These are phyloP conservation scores for Himalopsyche japonica DNA, from an alignment of 2,888 invertebrate species.

Conservation along the genomic window DNA sequence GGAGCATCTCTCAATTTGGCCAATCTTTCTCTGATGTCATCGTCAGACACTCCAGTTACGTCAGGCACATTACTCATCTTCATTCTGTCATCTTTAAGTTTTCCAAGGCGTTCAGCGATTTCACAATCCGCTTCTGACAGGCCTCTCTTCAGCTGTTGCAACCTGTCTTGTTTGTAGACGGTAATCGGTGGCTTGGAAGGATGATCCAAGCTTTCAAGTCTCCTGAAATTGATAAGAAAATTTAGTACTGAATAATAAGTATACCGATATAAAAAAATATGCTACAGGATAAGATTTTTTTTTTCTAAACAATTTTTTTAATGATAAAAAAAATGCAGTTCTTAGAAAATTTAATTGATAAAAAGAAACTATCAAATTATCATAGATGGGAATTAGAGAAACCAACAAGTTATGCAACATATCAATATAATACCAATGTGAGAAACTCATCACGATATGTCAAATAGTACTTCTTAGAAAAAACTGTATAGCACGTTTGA, in stretches of 20 bases:
- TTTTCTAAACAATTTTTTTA: too few relatives aligned
- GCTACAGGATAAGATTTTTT: too few relatives aligned
- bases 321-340: too few relatives aligned
- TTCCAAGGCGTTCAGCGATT: slow-evolving; percentile 68
- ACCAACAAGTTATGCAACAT: too few relatives aligned
- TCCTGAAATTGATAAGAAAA: slow-evolving; percentile 45
- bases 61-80: slow-evolving; percentile 50
- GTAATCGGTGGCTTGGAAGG: slow-evolving; percentile 61
- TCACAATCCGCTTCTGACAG: slow-evolving; percentile 61
- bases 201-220: slow-evolving; percentile 59
- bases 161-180: slow-evolving; percentile 52
- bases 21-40: slow-evolving; percentile 67
- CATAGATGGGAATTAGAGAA: too few relatives aligned
- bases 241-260: neutral
- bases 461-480: too few relatives aligned
- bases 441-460: too few relatives aligned
- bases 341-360: too few relatives aligned
- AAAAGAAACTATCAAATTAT: too few relatives aligned
- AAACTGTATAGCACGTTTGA: too few relatives aligned
- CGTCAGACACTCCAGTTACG: slow-evolving; percentile 52
- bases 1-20: slow-evolving; percentile 69
- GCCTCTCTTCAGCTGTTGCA: slow-evolving; percentile 49
- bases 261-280: too few relatives aligned
- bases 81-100: slow-evolving; percentile 64
- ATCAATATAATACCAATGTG: too few relatives aligned